Evolutionary conservation across 1,140 invertebrate species (phyloP), one percentile per base, ranked within the genome.

Genomic region (Drosophila parabipectinata): DNA sequence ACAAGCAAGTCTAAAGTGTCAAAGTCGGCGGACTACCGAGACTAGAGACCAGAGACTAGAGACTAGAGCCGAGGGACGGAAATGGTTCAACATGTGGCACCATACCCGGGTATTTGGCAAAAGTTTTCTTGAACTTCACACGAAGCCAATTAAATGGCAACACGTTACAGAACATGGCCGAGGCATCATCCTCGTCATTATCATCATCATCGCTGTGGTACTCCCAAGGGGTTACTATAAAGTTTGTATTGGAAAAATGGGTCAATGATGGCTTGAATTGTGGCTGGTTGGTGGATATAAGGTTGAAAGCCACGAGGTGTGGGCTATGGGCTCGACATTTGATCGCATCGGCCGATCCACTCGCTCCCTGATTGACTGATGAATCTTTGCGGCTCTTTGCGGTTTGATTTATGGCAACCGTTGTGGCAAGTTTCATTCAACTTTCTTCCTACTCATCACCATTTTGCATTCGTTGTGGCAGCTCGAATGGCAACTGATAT

Each of bases 261-360:
- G 83, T 88, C 83, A 88, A 89, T 89, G 84, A 88, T 89, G 83
- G 83, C 83, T 88, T 84, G 83, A 88, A 88, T 82, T 85, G 82
- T 87, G 82, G 28, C 51, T 55, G 62, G 62, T 44, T 58, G 28
- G 37, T 51, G 62, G 62, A 50, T 58, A 50, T 58, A 57, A 75
- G 72, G 72, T 56, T 62, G 54, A 71, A 58, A 59, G 66, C 45
- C 32, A 51, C 24, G 76, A 71, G 76, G 76, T 76, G 71, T 83
- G 53, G 74, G 47, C 55, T 76, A 64, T 83, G 53, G 74, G 47
- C 55, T 58, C 81, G 82, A 85, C 81, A 88, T 88, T 72, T 88
- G 83, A 88, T 88, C 82, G 82, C 81, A 78, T 66, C 77, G 63
- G 56, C 63, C 75, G 77, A 73, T 66, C 60, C 45, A 71, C 59